Base-by-base conservation (phyloP, 1,140 invertebrate species). In the Brachystomella parvula region DNA sequence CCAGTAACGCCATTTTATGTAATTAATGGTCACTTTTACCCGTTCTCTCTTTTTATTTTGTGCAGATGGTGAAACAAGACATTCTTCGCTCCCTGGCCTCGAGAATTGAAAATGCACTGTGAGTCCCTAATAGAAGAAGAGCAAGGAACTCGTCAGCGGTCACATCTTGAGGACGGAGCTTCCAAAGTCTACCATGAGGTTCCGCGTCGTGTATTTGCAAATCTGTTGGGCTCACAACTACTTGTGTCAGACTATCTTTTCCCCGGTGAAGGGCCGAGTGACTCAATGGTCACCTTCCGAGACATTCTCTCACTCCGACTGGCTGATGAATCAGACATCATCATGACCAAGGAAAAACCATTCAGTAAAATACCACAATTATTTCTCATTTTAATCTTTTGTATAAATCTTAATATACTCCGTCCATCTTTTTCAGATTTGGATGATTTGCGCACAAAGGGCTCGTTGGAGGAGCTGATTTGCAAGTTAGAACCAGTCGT, bases 171-270 rank as follows among this genome's bases (percentile, higher is more conserved):
- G 58, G 67, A 62, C 15, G 0, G 31, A 2, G 32, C 53, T 15
- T 49, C 17, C 29, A 32, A 61, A 61, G 58, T 70, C 29, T 61
- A 64, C 72, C 84, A 91, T 75, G 89, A 91, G 76, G 87, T 88
- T 28, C 90, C 90, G 2, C 79, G 89, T 49, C 78, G 89, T 71
- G 87, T 91, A 1, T 80, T 90, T 61, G 85, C 89, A 3, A 81
- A 83, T 29, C 75, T 89, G 9, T 83, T 84, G 31, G 79, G 83
- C 29, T 84, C 82, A 32, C 80, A 82, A 66, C 76, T 92, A 26
- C 84, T 84, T 26, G 80, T 92, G 6, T 90, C 87, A 61, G 89
- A 92, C 77, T 93, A 93, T 77, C 77, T 90, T 47, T 92, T 91
- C 75, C 89, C 88, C 64, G 89, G 89, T 6, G 89, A 92, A 79